Evolutionary conservation across 2,888 invertebrate species (phyloP).

Genomic region (Agonopterix subpropinquella): DNA sequence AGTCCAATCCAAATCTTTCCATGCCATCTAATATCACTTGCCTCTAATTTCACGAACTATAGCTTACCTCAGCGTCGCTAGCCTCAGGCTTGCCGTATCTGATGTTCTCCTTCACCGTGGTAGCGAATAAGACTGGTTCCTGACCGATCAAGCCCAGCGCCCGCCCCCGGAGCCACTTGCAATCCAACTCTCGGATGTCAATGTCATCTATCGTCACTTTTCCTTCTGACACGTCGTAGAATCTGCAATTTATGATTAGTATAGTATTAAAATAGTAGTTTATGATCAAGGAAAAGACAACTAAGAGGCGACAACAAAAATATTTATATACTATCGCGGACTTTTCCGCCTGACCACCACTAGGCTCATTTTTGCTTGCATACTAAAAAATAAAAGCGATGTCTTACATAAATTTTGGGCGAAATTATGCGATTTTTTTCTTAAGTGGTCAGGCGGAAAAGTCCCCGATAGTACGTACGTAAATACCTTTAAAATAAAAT

Average conservation of each 20-base stretch:
- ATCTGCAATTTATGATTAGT: slow-evolving; percentile 57
- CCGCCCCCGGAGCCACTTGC: slow-evolving; percentile 89
- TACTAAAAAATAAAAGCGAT: too few species aligned
- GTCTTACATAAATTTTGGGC: too few species aligned
- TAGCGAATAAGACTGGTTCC: slow-evolving; percentile 95
- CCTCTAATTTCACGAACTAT: slow-evolving; percentile 31
- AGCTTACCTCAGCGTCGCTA: slow-evolving; percentile 78
- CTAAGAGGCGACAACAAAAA: too few species aligned
- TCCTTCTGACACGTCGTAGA: slow-evolving; percentile 87
- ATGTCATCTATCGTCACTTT: slow-evolving; percentile 84
- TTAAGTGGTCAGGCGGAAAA: too few species aligned
- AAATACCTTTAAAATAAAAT: too few species aligned
- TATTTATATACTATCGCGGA: too few species aligned
- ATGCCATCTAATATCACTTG: slow-evolving; percentile 84
- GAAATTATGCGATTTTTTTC: too few species aligned
- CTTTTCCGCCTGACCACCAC: too few species aligned
- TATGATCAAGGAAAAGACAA: too few species aligned
- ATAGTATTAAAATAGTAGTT: too few species aligned
- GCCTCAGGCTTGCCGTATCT: slow-evolving; percentile 88
- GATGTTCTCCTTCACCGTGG: slow-evolving; percentile 94
- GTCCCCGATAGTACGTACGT: too few species aligned
- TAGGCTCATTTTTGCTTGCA: too few species aligned
- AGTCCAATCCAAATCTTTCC: slow-evolving; percentile 82
- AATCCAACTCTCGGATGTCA: slow-evolving; percentile 82
- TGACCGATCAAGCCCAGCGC: slow-evolving; percentile 93